Percentiles rank a stretch among this genome's conserved stretches.
Evolutionary conservation across 2,797 vertebrate genomes (phyloP).

Genomic region (Rhyacichthys aspro): DNA sequence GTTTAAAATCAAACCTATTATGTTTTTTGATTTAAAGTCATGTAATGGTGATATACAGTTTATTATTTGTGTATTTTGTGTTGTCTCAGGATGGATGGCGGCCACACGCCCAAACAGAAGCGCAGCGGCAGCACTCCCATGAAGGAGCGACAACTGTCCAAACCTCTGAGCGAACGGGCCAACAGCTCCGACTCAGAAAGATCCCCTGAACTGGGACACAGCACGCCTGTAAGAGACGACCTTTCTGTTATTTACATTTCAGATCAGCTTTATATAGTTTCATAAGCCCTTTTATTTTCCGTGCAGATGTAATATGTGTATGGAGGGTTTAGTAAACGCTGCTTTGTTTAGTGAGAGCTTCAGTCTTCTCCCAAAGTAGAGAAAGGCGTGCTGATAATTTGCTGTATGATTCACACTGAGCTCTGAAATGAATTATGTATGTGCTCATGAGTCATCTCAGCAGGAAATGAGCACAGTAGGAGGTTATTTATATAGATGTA

Average conservation of each 20-base stretch:
- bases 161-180: conserved; percentile 88
- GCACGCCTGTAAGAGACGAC: conserved; percentile 81
- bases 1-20: no score
- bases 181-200: conserved; percentile 96
- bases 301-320: conserved; percentile 2
- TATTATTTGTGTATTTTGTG: background rate
- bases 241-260: no score
- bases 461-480: conserved; percentile 33
- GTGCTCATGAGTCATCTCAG: conserved; percentile 58
- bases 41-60: no score
- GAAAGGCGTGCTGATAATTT: conserved; percentile 45
- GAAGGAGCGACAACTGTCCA: conserved; percentile 92
- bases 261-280: no score
- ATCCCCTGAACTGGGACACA: conserved; percentile 90
- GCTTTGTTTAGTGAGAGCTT: no score
- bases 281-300: no score
- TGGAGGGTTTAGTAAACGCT: conserved; percentile 15
- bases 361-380: conserved; percentile 39
- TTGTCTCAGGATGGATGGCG: conserved; percentile 80
- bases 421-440: conserved; percentile 71
- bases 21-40: no score
- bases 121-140: conserved; percentile 87
- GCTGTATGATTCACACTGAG: conserved; percentile 34
- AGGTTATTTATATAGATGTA: conserved; percentile 26
- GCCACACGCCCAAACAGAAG: conserved; percentile 87